Percentiles rank a stretch among this genome's conserved stretches.
phyloP scores from a whole-genome alignment of 1,140 invertebrate species.

The Tetraneura akinire region DNA sequence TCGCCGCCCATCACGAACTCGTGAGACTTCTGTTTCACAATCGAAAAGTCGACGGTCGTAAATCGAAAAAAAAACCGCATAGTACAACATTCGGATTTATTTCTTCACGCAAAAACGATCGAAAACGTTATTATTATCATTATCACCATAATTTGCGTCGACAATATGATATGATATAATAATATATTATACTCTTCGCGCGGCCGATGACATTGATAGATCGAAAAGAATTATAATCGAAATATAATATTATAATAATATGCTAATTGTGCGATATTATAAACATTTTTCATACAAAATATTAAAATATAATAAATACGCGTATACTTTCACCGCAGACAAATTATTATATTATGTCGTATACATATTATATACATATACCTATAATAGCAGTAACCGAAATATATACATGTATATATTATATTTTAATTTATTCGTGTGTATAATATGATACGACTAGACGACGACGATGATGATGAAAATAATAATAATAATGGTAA shows the following conservation, averaged over 20 bases:
- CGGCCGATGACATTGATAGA: neutral
- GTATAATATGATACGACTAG: neutral
- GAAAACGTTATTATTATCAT: neutral
- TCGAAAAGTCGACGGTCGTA: conserved; percentile 13
- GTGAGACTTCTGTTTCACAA: conserved; percentile 48
- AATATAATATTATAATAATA: neutral
- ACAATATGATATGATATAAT: neutral
- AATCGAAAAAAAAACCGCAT: conserved; percentile 16
- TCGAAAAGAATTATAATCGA: neutral
- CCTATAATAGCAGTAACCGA: conserved; percentile 12
- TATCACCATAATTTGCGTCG: neutral
- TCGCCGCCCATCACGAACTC: conserved; percentile 37
- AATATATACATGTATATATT: conserved; percentile 20
- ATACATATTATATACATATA: neutral
- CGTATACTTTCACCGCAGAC: neutral
- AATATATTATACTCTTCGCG: neutral
- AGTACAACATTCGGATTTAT: neutral
- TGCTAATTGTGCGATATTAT: neutral
- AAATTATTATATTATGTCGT: neutral
- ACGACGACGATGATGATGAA: too few relatives aligned
- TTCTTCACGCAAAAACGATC: neutral
- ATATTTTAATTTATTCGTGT: conserved; percentile 20
- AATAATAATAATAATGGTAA: conserved; percentile 21
- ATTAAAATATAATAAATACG: too few relatives aligned
- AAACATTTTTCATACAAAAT: neutral